phyloP scores from a whole-genome alignment of 2,888 invertebrate genomes.

The Masnerella sp. region DNA sequence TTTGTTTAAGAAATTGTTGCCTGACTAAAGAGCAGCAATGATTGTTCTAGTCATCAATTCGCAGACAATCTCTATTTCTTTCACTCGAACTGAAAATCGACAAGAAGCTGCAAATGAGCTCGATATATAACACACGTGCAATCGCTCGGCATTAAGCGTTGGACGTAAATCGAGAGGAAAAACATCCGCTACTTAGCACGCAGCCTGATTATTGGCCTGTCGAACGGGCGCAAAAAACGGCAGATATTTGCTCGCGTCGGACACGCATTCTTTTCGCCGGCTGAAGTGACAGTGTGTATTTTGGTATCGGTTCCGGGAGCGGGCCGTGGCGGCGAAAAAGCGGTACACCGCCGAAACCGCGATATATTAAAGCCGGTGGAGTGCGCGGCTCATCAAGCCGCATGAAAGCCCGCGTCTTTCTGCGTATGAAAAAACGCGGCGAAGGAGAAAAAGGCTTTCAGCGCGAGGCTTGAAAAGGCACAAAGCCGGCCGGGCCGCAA shows the following conservation, averaged over 20 bases:
- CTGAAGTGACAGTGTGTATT: constrained; percentile 38
- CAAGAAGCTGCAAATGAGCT: constrained; percentile 45
- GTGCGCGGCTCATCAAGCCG: constrained; percentile 55
- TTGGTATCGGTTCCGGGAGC: constrained; percentile 46
- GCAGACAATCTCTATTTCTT: constrained; percentile 30
- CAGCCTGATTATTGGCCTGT: constrained; percentile 47
- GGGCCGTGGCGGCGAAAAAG: constrained; percentile 2
- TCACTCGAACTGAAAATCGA: constrained; percentile 32
- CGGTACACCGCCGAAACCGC: constrained; percentile 39
- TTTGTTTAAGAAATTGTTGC: constrained; percentile 24
- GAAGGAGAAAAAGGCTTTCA: constrained; percentile 55
- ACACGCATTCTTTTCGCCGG: constrained; percentile 17
- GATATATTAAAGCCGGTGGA: constrained; percentile 59
- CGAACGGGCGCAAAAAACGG: constrained; percentile 49
- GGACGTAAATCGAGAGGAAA: constrained; percentile 54
- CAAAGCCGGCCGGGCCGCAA: constrained; percentile 44
- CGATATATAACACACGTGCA: constrained; percentile 34
- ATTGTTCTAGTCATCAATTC: constrained; percentile 5
- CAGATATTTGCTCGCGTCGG: constrained; percentile 14
- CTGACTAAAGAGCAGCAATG: background rate
- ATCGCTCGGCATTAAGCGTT: constrained; percentile 37
- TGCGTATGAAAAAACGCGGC: constrained; percentile 42
- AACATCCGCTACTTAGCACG: constrained; percentile 54
- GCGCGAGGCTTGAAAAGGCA: constrained; percentile 51
- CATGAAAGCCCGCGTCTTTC: constrained; percentile 43